Evolutionary conservation across 2,113 vertebrate genomes (phyloP), one percentile per base, ranked within the genome.

Genomic region (Ailuropoda melanoleuca): DNA sequence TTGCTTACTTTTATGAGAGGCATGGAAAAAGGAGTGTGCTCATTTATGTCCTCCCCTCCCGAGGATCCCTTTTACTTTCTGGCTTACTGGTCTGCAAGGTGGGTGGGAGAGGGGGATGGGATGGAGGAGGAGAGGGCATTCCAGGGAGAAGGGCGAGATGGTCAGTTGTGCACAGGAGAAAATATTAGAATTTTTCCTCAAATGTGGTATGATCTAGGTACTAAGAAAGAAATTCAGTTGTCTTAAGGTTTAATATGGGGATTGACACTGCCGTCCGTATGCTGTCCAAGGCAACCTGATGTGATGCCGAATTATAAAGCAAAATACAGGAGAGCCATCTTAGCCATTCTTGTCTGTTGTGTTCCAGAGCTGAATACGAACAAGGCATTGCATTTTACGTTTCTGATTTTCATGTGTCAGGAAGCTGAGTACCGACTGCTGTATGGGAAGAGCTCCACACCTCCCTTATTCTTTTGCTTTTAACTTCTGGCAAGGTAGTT

Each of bases 351-450:
- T 82, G 84, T 89, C 70, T 72, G 75, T 13, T 70, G 14, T 55
- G 83, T 56, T 93, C 81, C 90, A 81, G 74, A 97, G 58, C 70
- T 90, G 89, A 93, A 80, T 75, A 85, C 92, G 95, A 96, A 97
- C 91, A 98, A 90, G 50, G 60, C 90, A 88, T 34, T 96, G 96
- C 88, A 97, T 95, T 96, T 66, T 46, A 92, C 90, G 92, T 92
- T 75, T 93, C 77, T 8, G 37, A 88, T 72, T 97, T 66, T 98
- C 96, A 90, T 93, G 8, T 11, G 26, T 55, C 43, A 50, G 31
- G 17, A 0, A 55, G 31, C 8, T 24, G 24, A 86, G 46, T 34
- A n/a, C 12, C 19, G 3, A 18, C 8, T 4, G 31, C 43, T 80
- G 1, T 4, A 8, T 0, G 1, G 19, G 1, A 64, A 50, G 13